Conservation (phyloP, 2,888 invertebrate genomes). For the Lathronympha strigana region DNA sequence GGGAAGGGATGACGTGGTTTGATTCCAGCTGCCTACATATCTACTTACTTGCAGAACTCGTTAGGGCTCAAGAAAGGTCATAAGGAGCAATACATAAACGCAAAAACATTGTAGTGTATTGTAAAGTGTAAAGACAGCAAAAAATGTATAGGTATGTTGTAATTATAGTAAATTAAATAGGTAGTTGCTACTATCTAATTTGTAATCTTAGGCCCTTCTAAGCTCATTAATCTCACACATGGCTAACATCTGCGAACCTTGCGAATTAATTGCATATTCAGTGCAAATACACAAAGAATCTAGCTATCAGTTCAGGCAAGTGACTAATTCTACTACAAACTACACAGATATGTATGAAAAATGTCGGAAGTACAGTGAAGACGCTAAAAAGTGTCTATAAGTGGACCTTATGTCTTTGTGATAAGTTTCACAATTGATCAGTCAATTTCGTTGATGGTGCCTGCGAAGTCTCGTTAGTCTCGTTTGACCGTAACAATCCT, state of each 20-base stretch:
- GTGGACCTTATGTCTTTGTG: neutral
- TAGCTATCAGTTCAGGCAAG: conserved; percentile 19
- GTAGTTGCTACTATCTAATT: neutral
- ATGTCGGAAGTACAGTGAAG: neutral
- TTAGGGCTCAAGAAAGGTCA: too few relatives aligned
- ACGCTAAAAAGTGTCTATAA: neutral
- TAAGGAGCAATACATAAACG: too few relatives aligned
- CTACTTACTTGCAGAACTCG: too few relatives aligned
- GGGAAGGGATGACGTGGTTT: too few relatives aligned
- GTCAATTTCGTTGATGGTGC: neutral
- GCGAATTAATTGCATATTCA: conserved; percentile 26
- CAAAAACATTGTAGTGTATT: too few relatives aligned
- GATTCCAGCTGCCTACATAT: too few relatives aligned
- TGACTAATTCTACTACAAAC: conserved; percentile 31
- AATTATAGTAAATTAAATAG: neutral
- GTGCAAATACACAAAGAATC: conserved; percentile 30
- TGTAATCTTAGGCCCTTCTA: conserved; percentile 18
- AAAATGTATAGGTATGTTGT: neutral
- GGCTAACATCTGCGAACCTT: conserved; percentile 22
- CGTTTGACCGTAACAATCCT: neutral
- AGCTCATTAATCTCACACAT: conserved; percentile 17
- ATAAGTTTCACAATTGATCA: neutral
- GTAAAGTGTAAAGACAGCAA: neutral
- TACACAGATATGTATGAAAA: neutral
- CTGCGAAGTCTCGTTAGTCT: neutral